A percentile compares a stretch with the other conserved stretches of the same genome.
Evolutionary conservation across 2,797 vertebrate species (phyloP).

Genomic region (Eidolon dupreanum): DNA sequence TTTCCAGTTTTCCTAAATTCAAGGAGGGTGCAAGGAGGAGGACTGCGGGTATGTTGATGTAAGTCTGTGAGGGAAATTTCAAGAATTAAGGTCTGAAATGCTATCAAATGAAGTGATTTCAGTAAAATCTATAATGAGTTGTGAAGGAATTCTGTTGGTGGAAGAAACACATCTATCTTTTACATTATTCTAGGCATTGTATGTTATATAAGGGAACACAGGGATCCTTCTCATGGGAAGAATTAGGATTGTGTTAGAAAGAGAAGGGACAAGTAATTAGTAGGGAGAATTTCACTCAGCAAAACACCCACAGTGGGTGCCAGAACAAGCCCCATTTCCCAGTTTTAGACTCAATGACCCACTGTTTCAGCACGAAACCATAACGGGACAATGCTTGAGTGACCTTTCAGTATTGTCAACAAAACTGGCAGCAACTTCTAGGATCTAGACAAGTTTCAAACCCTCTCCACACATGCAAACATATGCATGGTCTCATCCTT

Average conservation of each 20-base stretch:
- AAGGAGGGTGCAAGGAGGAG: background rate
- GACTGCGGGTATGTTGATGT: background rate
- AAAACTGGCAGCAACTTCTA: background rate
- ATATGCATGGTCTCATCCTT: background rate
- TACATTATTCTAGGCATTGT: background rate
- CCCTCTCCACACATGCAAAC: background rate
- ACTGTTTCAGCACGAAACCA: background rate
- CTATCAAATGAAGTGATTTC: background rate
- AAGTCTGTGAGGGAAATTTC: background rate
- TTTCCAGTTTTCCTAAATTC: background rate
- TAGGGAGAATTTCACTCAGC: background rate
- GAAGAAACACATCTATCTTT: background rate
- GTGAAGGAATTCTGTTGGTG: background rate
- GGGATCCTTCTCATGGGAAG: background rate
- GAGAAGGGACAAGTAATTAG: background rate
- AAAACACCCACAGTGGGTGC: background rate
- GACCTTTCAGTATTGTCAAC: background rate
- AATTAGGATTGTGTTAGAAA: background rate
- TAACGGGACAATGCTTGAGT: background rate
- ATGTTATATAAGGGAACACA: background rate
- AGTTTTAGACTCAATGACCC: background rate
- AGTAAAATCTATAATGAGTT: background rate
- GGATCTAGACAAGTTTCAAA: background rate
- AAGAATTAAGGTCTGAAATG: background rate
- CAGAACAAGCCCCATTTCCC: background rate